Percentiles rank a stretch among this genome's conserved stretches.
Conservation (phyloP, 2,113 vertebrate genomes). For the Acrocephalus arundinaceus region DNA sequence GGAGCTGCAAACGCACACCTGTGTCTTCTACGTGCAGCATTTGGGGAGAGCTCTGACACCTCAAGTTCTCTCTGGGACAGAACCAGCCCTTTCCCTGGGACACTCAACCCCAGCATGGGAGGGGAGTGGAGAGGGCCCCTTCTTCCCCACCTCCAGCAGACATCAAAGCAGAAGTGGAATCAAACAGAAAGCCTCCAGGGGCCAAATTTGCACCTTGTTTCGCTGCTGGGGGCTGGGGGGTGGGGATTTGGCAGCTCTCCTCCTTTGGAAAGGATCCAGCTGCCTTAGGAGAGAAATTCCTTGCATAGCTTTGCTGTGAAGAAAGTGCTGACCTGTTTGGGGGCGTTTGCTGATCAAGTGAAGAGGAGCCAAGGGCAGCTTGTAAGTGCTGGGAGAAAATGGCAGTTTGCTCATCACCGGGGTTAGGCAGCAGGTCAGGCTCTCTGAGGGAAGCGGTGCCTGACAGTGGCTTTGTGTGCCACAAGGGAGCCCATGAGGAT, state of each 20-base stretch:
- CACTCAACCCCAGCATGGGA: background rate
- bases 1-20: background rate
- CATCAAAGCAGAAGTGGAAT: background rate
- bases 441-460: background rate
- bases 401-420: background rate
- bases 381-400: background rate
- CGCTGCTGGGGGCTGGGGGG: background rate
- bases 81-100: background rate
- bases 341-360: conserved; percentile 54
- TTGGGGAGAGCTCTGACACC: background rate
- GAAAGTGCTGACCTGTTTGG: conserved; percentile 59
- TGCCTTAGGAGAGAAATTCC: conserved; percentile 61
- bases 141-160: background rate
- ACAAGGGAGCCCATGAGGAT: background rate
- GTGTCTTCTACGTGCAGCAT: background rate
- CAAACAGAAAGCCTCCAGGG: background rate
- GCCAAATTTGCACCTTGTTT: conserved; percentile 14
- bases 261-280: conserved; percentile 35
- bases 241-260: background rate
- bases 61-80: background rate
- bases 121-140: background rate
- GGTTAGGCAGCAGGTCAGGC: background rate
- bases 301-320: conserved; percentile 44
- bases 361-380: conserved; percentile 30
- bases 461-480: background rate